A percentile compares a stretch with the other conserved stretches of the same genome.
phyloP scores from a whole-genome alignment of 2,113 vertebrate species.

The Pelvicachromis taeniatus region DNA sequence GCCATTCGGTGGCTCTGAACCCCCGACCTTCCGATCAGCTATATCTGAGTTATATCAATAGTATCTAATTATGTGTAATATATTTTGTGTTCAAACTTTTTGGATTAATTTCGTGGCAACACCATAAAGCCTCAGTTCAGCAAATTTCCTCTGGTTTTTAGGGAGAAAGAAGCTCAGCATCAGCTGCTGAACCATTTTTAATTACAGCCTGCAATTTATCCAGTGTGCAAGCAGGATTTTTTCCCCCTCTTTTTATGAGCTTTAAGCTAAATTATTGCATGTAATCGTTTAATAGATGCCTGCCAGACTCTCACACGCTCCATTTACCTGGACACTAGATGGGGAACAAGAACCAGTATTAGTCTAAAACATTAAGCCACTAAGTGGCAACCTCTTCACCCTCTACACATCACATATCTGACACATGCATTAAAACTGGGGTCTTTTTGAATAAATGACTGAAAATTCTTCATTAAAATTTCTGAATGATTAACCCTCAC shows the following conservation, averaged over 20 bases:
- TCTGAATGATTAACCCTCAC: neutral
- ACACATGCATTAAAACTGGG: neutral
- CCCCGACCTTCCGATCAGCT: no score
- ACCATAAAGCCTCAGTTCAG: neutral
- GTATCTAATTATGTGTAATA: neutral
- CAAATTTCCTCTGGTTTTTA: neutral
- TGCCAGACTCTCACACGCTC: neutral
- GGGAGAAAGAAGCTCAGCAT: neutral
- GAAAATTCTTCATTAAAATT: neutral
- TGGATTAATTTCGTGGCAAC: neutral
- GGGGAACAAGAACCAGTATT: neutral
- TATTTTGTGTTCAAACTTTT: neutral
- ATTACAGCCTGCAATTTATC: neutral
- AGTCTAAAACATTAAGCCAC: neutral
- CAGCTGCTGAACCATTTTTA: neutral
- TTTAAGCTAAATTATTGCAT: slow-evolving; percentile 6
- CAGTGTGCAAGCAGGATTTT: neutral
- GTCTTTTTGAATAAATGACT: neutral
- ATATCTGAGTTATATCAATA: neutral
- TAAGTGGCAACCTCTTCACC: neutral
- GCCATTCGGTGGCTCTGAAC: no score
- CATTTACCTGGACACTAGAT: neutral
- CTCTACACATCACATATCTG: neutral
- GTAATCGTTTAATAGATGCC: neutral
- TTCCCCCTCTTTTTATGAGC: neutral